Evolutionary conservation across 2,797 vertebrate genomes (phyloP).

Genomic region (Xerus rutilus): DNA sequence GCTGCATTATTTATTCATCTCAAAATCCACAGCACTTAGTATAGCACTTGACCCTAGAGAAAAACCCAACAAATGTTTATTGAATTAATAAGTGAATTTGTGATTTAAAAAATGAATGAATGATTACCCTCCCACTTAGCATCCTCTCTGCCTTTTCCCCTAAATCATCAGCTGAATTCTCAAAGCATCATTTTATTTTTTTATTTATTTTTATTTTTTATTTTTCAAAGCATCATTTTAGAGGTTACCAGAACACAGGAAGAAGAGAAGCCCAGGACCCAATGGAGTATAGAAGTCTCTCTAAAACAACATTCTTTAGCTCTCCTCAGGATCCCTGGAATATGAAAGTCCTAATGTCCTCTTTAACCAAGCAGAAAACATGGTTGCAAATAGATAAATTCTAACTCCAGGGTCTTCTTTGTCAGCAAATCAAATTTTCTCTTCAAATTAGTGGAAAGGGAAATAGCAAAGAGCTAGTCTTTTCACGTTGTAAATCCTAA

Average conservation of each 20-base stretch:
- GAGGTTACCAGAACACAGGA: not conserved
- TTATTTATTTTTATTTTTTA: no score
- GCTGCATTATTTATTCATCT: constrained; percentile 42
- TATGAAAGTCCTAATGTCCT: not conserved
- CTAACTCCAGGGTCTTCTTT: not conserved
- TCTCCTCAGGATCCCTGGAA: not conserved
- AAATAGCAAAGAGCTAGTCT: constrained; percentile 13
- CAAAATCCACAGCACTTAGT: constrained; percentile 41
- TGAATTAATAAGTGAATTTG: constrained; percentile 17
- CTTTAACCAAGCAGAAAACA: constrained; percentile 36
- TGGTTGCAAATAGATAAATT: not conserved
- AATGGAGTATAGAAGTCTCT: not conserved
- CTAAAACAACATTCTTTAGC: constrained; percentile 6
- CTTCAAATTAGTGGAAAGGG: constrained; percentile 40
- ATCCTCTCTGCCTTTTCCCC: constrained; percentile 25
- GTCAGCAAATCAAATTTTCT: constrained; percentile 16
- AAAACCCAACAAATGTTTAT: not conserved
- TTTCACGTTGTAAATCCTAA: not conserved
- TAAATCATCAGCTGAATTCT: constrained; percentile 4
- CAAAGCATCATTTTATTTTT: not conserved
- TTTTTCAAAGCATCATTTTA: not conserved
- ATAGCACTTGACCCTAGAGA: not conserved
- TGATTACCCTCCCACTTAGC: not conserved
- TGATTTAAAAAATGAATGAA: constrained; percentile 28
- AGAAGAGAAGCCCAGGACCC: not conserved